Percentiles rank a stretch among this genome's conserved stretches.
Evolutionary conservation across 2,797 vertebrate species (phyloP).

Genomic region (Anomalospiza imberbis): DNA sequence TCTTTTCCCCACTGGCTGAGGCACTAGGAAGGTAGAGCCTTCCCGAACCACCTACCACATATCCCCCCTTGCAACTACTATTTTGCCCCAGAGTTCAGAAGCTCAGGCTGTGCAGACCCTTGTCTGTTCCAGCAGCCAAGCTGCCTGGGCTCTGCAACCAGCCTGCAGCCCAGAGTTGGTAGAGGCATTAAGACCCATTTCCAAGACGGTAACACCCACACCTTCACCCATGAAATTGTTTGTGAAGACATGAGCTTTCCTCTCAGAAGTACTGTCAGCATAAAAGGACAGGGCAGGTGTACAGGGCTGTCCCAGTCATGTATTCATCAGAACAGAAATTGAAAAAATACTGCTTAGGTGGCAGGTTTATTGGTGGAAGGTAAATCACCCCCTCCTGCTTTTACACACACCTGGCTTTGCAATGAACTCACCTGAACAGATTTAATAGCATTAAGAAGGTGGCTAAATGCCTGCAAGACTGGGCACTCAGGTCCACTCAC

Average conservation of each 20-base stretch:
- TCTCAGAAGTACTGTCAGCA: background rate
- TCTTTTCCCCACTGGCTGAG: background rate
- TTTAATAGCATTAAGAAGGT: background rate
- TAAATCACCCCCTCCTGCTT: background rate
- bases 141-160: background rate
- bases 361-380: background rate
- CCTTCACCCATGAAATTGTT: background rate
- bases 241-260: background rate
- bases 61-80: too few species aligned
- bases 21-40: background rate
- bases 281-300: background rate
- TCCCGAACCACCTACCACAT: fast-evolving
- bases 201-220: background rate
- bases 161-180: background rate
- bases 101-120: background rate
- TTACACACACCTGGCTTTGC: background rate
- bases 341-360: background rate
- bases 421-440: fast-evolving
- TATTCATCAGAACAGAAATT: background rate
- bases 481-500: background rate
- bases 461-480: background rate
- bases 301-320: background rate
- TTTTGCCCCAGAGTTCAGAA: background rate
- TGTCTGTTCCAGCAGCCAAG: background rate
- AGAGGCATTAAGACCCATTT: background rate